Conservation (phyloP, 2,797 vertebrate genomes). For the Eutrigla gurnardus region DNA sequence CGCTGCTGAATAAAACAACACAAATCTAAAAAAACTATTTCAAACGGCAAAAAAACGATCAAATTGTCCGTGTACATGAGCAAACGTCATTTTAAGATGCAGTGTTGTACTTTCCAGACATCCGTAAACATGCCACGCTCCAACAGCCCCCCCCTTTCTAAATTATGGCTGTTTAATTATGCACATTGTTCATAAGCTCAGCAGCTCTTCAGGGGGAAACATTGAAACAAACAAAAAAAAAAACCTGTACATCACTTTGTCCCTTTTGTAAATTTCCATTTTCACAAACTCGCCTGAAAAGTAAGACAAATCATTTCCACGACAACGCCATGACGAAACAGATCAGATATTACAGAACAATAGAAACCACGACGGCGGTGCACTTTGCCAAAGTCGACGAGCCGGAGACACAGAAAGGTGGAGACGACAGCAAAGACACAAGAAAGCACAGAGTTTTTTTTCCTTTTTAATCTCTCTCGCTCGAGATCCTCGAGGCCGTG, state of each 20-base stretch:
- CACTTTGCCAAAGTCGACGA: slow-evolving; percentile 48
- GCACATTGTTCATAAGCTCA: slow-evolving; percentile 42
- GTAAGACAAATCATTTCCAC: slow-evolving; percentile 57
- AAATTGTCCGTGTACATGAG: slow-evolving; percentile 34
- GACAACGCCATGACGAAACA: slow-evolving; percentile 69
- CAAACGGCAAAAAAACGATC: slow-evolving; percentile 55
- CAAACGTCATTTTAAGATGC: slow-evolving; percentile 41
- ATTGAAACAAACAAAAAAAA: slow-evolving; percentile 13
- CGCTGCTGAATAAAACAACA: slow-evolving; percentile 36
- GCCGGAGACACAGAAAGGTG: slow-evolving; percentile 53
- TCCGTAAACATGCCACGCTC: slow-evolving; percentile 45
- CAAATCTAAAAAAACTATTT: slow-evolving; percentile 40
- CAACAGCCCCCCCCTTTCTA: slow-evolving; percentile 11
- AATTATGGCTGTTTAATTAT: slow-evolving; percentile 73
- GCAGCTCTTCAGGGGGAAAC: slow-evolving; percentile 31
- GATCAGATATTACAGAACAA: slow-evolving; percentile 70
- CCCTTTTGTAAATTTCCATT: slow-evolving; percentile 39
- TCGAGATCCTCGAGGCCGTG: slow-evolving; percentile 18
- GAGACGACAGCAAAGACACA: slow-evolving; percentile 67
- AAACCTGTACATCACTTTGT: slow-evolving; percentile 54
- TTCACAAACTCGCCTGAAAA: slow-evolving; percentile 47
- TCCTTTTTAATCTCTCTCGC: no score
- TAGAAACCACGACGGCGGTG: slow-evolving; percentile 67
- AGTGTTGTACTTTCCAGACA: slow-evolving; percentile 42
- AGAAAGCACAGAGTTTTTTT: not conserved